A percentile compares a stretch with the other conserved stretches of the same genome.
Evolutionary conservation across 2,888 invertebrate genomes (phyloP).

Genomic region (Stenchaetothrips biformis): DNA sequence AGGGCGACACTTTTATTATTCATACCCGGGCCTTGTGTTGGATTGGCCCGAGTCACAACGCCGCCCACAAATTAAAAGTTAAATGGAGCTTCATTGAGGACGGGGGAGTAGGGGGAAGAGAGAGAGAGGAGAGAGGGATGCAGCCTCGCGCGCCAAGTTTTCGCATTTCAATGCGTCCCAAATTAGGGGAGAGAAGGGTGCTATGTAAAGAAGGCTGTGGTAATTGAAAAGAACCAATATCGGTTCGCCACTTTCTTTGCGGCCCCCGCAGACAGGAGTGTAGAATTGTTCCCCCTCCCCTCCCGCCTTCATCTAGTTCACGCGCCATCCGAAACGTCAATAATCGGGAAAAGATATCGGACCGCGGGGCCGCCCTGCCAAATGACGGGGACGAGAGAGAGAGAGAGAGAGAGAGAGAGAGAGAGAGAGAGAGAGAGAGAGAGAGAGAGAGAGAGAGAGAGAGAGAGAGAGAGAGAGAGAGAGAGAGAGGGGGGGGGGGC

Average conservation of each 20-base stretch:
- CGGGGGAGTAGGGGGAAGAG: too few relatives aligned
- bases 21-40: neutral
- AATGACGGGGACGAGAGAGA: neutral
- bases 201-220: constrained; percentile 15
- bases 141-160: constrained; percentile 21
- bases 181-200: constrained; percentile 15
- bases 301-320: neutral
- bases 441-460: constrained; percentile 10
- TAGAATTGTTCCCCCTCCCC: neutral
- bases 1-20: neutral
- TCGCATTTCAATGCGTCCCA: constrained; percentile 24
- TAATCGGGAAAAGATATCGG: neutral
- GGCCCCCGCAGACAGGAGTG: neutral
- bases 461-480: neutral
- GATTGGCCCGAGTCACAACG: too few relatives aligned
- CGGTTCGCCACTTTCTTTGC: constrained; percentile 17
- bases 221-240: constrained; percentile 25
- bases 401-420: neutral
- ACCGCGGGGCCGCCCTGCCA: neutral
- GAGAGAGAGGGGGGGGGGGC: neutral
- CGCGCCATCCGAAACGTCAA: neutral
- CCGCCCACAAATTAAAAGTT: constrained; percentile 4
- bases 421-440: constrained; percentile 11
- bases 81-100: neutral
- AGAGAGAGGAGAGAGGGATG: constrained; percentile 2